Evolutionary conservation across 2,888 invertebrate species (phyloP).

Genomic region (Suillia variegata): DNA sequence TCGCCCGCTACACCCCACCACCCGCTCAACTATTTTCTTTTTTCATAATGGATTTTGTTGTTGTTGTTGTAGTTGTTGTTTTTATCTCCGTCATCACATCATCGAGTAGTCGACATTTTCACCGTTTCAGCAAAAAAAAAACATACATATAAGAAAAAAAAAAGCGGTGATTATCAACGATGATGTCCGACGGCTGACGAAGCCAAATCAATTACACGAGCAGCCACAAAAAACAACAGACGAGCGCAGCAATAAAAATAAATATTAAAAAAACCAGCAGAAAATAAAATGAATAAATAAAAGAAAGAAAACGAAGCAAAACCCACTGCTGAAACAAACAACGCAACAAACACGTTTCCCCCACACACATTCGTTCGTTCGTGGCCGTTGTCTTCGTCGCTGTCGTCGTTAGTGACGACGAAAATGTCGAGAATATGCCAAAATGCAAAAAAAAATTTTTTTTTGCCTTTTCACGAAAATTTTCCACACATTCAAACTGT

Average conservation of each 20-base stretch:
- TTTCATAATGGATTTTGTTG: background rate
- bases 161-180: background rate
- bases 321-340: background rate
- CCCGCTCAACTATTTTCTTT: background rate
- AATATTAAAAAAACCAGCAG: background rate
- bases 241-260: background rate
- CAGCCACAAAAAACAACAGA: background rate
- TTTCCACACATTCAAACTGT: background rate
- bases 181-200: background rate
- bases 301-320: background rate
- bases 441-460: background rate
- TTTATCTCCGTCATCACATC: conserved; percentile 1
- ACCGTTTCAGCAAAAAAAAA: background rate
- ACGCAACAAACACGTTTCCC: conserved; percentile 5
- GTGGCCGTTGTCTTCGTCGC: too few species aligned
- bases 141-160: too few species aligned
- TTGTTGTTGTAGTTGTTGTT: background rate
- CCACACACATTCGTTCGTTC: too few species aligned
- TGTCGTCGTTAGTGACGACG: background rate
- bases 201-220: conserved; percentile 4
- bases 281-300: background rate
- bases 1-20: too few species aligned
- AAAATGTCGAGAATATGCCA: background rate
- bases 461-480: background rate
- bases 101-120: conserved; percentile 4